These are phyloP conservation scores for Trematomus bernacchii DNA, from an alignment of 2,797 vertebrate species.

Conservation along the genomic window DNA sequence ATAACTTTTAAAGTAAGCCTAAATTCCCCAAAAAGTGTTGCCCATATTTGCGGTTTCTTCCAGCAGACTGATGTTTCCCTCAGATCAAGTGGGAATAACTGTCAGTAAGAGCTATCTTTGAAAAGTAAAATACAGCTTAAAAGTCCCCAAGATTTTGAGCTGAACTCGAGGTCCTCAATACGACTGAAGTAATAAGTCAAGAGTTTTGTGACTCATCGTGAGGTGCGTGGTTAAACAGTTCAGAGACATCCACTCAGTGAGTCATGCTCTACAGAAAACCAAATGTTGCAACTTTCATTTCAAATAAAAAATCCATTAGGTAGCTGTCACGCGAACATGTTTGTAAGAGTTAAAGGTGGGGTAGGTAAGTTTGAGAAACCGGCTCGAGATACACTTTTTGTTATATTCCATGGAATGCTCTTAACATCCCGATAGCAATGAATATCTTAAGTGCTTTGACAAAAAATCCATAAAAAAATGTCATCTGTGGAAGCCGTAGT, in stretches of 20 bases:
- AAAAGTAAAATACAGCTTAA: background rate
- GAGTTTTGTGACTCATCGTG: background rate
- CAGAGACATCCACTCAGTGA: background rate
- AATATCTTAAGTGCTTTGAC: too few relatives aligned
- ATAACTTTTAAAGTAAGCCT: background rate
- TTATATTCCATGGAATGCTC: too few relatives aligned
- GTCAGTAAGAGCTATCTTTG: background rate
- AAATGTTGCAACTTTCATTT: constrained; percentile 5
- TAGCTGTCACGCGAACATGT: background rate
- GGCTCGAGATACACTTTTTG: too few relatives aligned
- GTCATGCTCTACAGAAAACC: constrained; percentile 8
- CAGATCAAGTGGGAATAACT: background rate
- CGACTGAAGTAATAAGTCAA: background rate
- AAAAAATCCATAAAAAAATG: too few relatives aligned
- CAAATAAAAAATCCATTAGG: background rate
- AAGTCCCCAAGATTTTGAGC: background rate
- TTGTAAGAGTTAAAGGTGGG: background rate
- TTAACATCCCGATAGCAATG: too few relatives aligned
- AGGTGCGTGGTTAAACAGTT: background rate
- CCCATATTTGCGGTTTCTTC: background rate
- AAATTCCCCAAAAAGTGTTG: background rate
- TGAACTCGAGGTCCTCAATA: background rate
- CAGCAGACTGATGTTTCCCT: background rate
- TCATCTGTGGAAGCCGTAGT: too few relatives aligned
- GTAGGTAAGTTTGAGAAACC: too few relatives aligned